phyloP scores from a whole-genome alignment of 2,888 invertebrate genomes.

The Zeuzera pyrina region DNA sequence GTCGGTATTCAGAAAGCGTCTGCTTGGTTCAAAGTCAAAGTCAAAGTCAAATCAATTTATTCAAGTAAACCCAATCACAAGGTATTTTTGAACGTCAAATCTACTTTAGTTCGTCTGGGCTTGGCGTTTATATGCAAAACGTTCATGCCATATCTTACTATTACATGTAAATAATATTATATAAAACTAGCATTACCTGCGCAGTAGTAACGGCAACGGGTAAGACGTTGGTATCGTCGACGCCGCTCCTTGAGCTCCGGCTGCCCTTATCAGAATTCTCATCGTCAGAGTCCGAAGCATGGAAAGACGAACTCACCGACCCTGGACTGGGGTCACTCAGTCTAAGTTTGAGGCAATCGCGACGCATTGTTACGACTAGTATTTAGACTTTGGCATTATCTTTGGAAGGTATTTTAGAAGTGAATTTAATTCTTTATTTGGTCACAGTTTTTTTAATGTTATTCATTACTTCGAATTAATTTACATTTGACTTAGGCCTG shows the following conservation, averaged over 20 bases:
- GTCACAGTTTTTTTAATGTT: too few species aligned
- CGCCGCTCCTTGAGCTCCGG: conserved; percentile 32
- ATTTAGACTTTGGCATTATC: conserved; percentile 21
- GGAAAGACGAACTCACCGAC: conserved; percentile 41
- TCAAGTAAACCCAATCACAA: too few species aligned
- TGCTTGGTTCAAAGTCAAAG: too few species aligned
- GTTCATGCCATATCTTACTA: too few species aligned
- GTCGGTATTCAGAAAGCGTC: too few species aligned
- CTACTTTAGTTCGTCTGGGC: too few species aligned
- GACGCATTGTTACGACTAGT: conserved; percentile 39
- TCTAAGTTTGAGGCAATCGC: conserved; percentile 59
- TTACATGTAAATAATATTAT: too few species aligned
- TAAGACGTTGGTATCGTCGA: conserved; percentile 32
- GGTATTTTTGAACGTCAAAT: too few species aligned
- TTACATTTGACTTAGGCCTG: too few species aligned
- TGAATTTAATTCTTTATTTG: conserved; percentile 3
- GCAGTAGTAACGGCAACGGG: conserved; percentile 37
- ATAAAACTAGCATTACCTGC: conserved; percentile 49
- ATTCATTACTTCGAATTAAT: too few species aligned
- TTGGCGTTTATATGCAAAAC: too few species aligned
- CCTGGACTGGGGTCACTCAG: conserved; percentile 59
- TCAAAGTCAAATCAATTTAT: too few species aligned
- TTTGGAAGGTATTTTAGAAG: conserved; percentile 21
- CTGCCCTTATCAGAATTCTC: conserved; percentile 44
- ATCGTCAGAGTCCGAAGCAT: conserved; percentile 60